A percentile compares a stretch with the other conserved stretches of the same genome.
Conservation (phyloP, 2,797 vertebrate species). For the Phrynocephalus forsythii region DNA sequence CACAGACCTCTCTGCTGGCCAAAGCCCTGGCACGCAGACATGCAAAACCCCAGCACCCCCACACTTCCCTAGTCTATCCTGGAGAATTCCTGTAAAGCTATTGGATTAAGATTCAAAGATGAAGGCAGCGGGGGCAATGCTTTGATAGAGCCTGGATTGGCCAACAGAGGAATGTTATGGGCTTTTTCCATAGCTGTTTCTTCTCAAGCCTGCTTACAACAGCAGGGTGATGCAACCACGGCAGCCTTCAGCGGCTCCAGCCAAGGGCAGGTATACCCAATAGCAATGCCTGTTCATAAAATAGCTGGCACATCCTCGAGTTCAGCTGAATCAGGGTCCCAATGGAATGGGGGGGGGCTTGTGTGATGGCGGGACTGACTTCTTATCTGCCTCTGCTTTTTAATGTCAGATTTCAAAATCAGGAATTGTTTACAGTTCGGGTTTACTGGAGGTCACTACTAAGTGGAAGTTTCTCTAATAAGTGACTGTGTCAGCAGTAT, state of each 20-base stretch:
- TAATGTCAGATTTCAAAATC: background rate
- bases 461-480: background rate
- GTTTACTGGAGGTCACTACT: background rate
- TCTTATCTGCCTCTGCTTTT: background rate
- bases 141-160: constrained; percentile 65
- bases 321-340: constrained; percentile 11
- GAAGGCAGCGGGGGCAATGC: constrained; percentile 60
- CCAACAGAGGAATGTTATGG: constrained; percentile 68
- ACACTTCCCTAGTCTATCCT: constrained; percentile 22
- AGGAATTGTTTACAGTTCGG: background rate
- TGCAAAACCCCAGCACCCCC: background rate
- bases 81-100: constrained; percentile 49
- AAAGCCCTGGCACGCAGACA: constrained; percentile 10
- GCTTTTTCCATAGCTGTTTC: constrained; percentile 75
- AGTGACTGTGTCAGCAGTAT: background rate
- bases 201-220: constrained; percentile 70
- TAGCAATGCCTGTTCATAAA: constrained; percentile 26
- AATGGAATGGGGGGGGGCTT: background rate
- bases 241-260: constrained; percentile 43
- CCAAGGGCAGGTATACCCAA: background rate
- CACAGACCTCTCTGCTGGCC: constrained; percentile 20
- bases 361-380: background rate
- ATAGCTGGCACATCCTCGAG: background rate
- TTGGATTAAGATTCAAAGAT: constrained; percentile 73
- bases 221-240: constrained; percentile 62